Conservation (phyloP, 2,113 vertebrate genomes). For the Sylvia atricapilla region DNA sequence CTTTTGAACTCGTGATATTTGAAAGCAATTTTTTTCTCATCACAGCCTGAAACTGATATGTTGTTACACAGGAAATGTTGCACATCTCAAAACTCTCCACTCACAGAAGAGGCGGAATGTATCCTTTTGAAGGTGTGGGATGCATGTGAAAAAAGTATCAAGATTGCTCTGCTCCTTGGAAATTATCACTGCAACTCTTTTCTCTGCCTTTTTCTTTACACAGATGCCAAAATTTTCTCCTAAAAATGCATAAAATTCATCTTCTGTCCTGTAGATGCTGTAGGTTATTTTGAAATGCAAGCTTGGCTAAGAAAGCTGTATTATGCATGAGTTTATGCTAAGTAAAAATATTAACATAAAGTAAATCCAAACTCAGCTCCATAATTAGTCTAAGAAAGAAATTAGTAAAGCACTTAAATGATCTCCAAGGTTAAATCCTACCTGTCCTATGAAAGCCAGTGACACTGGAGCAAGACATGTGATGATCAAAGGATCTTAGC, state of each 20-base stretch:
- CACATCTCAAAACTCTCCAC: constrained; percentile 1
- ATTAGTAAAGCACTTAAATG: neutral
- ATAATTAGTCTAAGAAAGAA: neutral
- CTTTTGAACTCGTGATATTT: constrained; percentile 33
- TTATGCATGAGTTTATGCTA: neutral
- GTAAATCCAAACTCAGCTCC: neutral
- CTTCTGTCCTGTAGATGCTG: neutral
- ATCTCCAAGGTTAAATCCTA: neutral
- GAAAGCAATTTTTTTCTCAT: constrained; percentile 43
- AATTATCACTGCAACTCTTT: neutral
- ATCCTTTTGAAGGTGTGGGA: constrained; percentile 3
- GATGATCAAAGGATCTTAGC: neutral
- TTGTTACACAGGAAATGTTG: constrained; percentile 29
- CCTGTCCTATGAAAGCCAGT: neutral
- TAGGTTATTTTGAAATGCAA: neutral
- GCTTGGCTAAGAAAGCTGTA: neutral
- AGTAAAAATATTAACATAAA: neutral
- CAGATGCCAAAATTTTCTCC: neutral
- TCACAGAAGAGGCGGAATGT: neutral
- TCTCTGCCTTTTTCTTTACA: neutral
- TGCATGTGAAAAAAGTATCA: neutral
- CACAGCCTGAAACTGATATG: constrained; percentile 28
- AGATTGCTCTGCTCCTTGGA: neutral
- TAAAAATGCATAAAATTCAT: neutral
- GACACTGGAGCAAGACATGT: neutral